A percentile compares a stretch with the other conserved stretches of the same genome.
These are phyloP conservation scores for Sipha maydis DNA, from an alignment of 2,888 invertebrate genomes.

Conservation along the genomic window DNA sequence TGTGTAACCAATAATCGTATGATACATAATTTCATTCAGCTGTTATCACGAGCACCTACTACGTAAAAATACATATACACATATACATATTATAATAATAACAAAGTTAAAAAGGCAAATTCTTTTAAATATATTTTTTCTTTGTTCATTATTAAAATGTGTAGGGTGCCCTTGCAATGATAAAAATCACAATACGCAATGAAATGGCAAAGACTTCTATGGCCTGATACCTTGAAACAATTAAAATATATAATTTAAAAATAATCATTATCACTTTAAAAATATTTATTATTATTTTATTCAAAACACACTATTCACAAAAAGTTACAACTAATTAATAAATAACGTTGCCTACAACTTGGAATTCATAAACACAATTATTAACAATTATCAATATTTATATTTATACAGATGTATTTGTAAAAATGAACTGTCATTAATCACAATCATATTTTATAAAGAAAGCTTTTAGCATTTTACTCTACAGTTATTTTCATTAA, in stretches of 20 bases:
- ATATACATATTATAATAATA: background rate
- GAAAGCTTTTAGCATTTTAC: background rate
- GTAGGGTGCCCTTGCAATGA: slow-evolving; percentile 12
- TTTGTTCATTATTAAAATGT: background rate
- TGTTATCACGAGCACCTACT: background rate
- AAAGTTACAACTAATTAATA: background rate
- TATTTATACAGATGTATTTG: background rate
- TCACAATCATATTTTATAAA: background rate
- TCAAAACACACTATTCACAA: background rate
- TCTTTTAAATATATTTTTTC: background rate
- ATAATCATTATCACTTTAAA: background rate
- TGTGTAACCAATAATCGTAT: background rate
- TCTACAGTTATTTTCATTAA: background rate
- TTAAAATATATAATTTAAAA: background rate
- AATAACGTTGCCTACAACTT: background rate
- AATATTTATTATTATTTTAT: background rate
- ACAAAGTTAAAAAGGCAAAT: background rate
- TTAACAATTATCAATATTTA: background rate
- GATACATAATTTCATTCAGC: background rate
- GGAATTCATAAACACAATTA: background rate
- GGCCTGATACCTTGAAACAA: background rate
- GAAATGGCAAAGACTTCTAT: background rate
- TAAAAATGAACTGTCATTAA: background rate
- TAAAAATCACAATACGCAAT: slow-evolving; percentile 18
- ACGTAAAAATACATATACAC: background rate